Conservation (phyloP, 1,140 invertebrate genomes). For the Trichonephila clavipes region DNA sequence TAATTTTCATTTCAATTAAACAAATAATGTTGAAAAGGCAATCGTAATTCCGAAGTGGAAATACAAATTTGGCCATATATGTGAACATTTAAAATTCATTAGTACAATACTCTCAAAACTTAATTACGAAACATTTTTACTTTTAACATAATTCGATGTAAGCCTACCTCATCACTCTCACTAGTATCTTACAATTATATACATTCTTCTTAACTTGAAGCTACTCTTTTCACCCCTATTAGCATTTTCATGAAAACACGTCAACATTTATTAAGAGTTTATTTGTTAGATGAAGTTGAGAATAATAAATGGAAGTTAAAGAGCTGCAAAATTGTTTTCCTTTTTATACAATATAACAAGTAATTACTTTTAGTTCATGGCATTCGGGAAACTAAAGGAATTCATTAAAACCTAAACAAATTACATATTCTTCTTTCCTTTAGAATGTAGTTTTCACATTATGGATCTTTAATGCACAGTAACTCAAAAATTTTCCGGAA, state of each 20-base stretch:
- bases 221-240: not conserved
- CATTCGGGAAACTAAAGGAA: not conserved
- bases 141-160: not conserved
- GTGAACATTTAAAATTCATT: not conserved
- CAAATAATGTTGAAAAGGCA: not conserved
- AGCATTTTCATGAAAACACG: not conserved
- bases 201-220: not conserved
- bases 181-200: not conserved
- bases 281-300: constrained; percentile 3
- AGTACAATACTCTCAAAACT: not conserved
- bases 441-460: not conserved
- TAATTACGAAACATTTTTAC: not conserved
- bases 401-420: not conserved
- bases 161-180: not conserved
- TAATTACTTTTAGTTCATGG: constrained; percentile 7
- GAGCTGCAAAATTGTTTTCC: not conserved
- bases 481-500: too few relatives aligned
- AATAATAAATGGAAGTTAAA: not conserved
- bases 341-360: not conserved
- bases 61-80: not conserved
- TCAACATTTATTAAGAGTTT: constrained; percentile 32
- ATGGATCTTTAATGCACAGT: not conserved
- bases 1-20: too few relatives aligned
- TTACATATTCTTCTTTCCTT: not conserved
- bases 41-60: not conserved